phyloP scores from a whole-genome alignment of 2,797 vertebrate genomes.

The Borostomias antarcticus region DNA sequence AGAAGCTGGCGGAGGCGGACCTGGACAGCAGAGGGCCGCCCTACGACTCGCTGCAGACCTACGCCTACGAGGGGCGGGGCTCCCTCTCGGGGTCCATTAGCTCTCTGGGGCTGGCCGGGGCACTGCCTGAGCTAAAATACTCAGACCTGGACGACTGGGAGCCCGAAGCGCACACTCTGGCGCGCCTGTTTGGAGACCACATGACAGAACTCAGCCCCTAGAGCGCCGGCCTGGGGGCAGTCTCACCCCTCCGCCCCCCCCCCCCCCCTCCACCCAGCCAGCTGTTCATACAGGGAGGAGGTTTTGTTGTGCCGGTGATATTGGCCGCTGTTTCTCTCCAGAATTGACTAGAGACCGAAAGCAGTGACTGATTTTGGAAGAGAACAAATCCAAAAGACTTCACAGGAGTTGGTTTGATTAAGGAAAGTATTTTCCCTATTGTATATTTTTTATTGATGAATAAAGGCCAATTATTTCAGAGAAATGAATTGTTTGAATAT shows the following conservation, averaged over 20 bases:
- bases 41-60: conserved; percentile 92
- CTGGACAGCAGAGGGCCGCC: conserved; percentile 85
- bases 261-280: background rate
- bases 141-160: conserved; percentile 87
- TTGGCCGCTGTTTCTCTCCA: conserved; percentile 7
- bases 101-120: conserved; percentile 83
- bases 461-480: conserved; percentile 79
- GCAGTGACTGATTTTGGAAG: conserved; percentile 12
- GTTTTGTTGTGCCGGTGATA: conserved; percentile 11
- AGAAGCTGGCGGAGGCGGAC: conserved; percentile 85
- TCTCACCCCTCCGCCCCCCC: background rate
- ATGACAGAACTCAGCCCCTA: conserved; percentile 81
- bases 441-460: conserved; percentile 87
- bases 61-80: conserved; percentile 89
- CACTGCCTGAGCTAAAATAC: conserved; percentile 83
- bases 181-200: conserved; percentile 81
- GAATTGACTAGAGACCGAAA: background rate
- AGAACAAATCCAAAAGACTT: background rate
- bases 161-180: conserved; percentile 81
- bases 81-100: conserved; percentile 89
- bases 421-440: conserved; percentile 82
- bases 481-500: conserved; percentile 45
- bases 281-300: background rate
- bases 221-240: conserved; percentile 6
- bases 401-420: background rate